Evolutionary conservation across 64 coral and sea anemone species (phyloP).

Genomic region (Montipora sp.): DNA sequence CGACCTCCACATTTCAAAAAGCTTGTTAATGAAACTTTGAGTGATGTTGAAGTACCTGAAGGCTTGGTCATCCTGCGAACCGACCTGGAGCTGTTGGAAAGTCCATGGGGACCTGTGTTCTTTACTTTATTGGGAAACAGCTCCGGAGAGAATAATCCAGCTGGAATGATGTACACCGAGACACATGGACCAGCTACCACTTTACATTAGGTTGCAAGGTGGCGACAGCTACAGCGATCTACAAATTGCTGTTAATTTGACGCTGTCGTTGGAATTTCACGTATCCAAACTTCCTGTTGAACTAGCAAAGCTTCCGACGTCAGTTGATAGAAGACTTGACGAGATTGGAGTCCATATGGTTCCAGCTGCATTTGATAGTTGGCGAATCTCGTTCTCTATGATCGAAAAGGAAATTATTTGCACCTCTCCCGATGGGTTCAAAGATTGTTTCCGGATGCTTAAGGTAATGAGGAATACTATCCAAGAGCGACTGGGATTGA

Average conservation of each 20-base stretch:
- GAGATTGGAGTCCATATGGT: not conserved
- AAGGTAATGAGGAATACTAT: not conserved
- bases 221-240: not conserved
- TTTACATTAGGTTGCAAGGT: not conserved
- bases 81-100: not conserved
- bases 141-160: not conserved
- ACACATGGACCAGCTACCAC: slow-evolving; percentile 19
- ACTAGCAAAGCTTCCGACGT: not conserved
- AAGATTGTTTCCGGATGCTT: slow-evolving; percentile 20
- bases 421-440: not conserved
- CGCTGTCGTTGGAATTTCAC: not conserved
- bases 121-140: not conserved
- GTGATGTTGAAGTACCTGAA: not conserved
- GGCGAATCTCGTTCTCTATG: slow-evolving; percentile 15
- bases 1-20: slow-evolving; percentile 18
- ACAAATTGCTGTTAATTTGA: not conserved
- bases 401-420: slow-evolving; percentile 20
- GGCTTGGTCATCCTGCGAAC: not conserved
- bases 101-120: not conserved
- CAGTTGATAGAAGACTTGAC: not conserved
- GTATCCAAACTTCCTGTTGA: slow-evolving; percentile 1
- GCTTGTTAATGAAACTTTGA: slow-evolving; percentile 10
- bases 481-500: not conserved
- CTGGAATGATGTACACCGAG: not conserved
- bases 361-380: slow-evolving; percentile 5